A percentile compares a stretch with the other conserved stretches of the same genome.
These are phyloP conservation scores for Pemphredon lugubris DNA, from an alignment of 2,888 invertebrate species.

Conservation along the genomic window DNA sequence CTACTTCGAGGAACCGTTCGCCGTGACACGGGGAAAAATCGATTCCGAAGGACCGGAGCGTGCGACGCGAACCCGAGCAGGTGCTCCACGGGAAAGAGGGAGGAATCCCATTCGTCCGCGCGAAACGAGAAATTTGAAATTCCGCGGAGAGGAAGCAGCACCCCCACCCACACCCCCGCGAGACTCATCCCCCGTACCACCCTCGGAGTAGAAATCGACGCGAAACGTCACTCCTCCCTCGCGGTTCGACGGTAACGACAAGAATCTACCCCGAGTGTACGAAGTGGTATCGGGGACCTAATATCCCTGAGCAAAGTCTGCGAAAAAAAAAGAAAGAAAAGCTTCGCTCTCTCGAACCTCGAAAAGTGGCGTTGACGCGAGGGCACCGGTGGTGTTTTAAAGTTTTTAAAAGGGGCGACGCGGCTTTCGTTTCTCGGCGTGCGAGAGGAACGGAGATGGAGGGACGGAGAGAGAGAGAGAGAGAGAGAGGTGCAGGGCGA, in stretches of 20 bases:
- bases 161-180: no score
- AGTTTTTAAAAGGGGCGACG: slow-evolving; percentile 74
- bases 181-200: slow-evolving; percentile 47
- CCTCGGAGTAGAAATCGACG: slow-evolving; percentile 47
- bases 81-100: slow-evolving; percentile 54
- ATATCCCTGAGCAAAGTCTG: slow-evolving; percentile 72
- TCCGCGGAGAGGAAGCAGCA: slow-evolving; percentile 43
- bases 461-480: slow-evolving; percentile 53
- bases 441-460: slow-evolving; percentile 46
- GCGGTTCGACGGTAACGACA: no score
- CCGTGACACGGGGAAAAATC: slow-evolving; percentile 55
- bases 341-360: no score
- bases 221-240: slow-evolving; percentile 38
- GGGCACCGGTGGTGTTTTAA: slow-evolving; percentile 70
- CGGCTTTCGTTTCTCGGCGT: slow-evolving; percentile 39
- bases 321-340: no score
- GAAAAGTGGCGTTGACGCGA: slow-evolving; percentile 68
- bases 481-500: slow-evolving; percentile 62
- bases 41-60: slow-evolving; percentile 51
- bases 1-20: slow-evolving; percentile 37
- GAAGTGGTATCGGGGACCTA: slow-evolving; percentile 47
- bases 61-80: slow-evolving; percentile 46
- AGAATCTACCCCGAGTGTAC: slow-evolving; percentile 7
- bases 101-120: slow-evolving; percentile 62
- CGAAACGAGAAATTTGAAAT: slow-evolving; percentile 67